Base-by-base conservation (phyloP, 2,797 vertebrate genomes). In the Enteromius radiatus region DNA sequence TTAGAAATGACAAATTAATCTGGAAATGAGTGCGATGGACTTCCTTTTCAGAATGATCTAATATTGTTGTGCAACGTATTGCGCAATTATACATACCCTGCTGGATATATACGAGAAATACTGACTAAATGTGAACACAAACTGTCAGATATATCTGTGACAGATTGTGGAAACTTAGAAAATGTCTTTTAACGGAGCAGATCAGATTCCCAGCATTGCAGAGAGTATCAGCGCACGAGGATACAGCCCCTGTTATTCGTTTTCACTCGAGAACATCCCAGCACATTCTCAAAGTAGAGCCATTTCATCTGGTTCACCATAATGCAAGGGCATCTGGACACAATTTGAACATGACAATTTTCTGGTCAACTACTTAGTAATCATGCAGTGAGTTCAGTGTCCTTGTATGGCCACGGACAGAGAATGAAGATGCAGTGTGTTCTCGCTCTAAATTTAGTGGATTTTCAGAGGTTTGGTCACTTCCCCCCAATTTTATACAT, bases 281-380 rank as follows among this genome's bases (percentile, higher is more conserved):
- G 69, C 28, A 81, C 28, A 17, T 75, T 65, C 17, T 54, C 56
- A 61, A 81, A 85, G 63, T n/a, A 43, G 38, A 71, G 59, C 10
- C 21, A 78, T 78, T 84, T 80, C 23, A 54, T 83, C 56, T 86
- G 76, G 65, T 77, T 68, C 47, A 78, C 67, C 49, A 64, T 63
- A 79, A 78, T 31, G 63, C 67, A 49, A 68, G 38, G 45, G 82
- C 86, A 90, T 88, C 84, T 90, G 89, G 87, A 84, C 71, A 83
- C 79, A 64, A 87, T 88, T 88, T 86, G 73, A 86, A 87, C 85
- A 85, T 89, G 73, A 86, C 79, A 83, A 89, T 90, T 86, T 88
- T 89, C 84, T 88, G 86, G 86, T 88, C 81, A 87, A 79, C 84
- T 86, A 74, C 86, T 86, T 68, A 89, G 84, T 91, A 89, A 89